Evolutionary conservation across 2,888 invertebrate genomes (phyloP).

Genomic region (Uloborus plumipes): DNA sequence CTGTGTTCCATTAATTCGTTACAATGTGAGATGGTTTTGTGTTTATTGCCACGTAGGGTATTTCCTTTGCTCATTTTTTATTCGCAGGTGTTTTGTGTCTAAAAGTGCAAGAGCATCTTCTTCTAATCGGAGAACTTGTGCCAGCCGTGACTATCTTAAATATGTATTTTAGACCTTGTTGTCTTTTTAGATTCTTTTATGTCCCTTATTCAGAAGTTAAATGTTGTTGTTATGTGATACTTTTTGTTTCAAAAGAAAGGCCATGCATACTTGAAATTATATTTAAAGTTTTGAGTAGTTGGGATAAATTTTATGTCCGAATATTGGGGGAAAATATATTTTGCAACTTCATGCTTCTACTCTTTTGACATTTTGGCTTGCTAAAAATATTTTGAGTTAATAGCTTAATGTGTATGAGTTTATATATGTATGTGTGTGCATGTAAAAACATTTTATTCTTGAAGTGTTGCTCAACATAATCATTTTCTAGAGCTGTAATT

Average conservation of each 20-base stretch:
- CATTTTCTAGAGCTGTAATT: constrained; percentile 1
- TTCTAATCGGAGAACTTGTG: constrained; percentile 50
- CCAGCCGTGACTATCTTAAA: constrained; percentile 50
- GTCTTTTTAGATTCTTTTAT: constrained; percentile 42
- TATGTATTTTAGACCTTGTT: constrained; percentile 44
- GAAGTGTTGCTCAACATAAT: constrained; percentile 20
- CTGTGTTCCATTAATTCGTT: constrained; percentile 64
- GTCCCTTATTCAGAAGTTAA: constrained; percentile 44
- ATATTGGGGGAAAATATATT: constrained; percentile 21
- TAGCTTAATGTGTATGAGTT: too few species aligned
- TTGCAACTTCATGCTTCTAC: constrained; percentile 9
- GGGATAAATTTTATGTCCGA: background rate
- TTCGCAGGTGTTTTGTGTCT: constrained; percentile 60
- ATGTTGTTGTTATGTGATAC: too few species aligned
- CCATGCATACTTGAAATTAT: too few species aligned
- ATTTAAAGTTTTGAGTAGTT: too few species aligned
- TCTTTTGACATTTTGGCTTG: background rate
- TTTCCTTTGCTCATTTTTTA: constrained; percentile 64
- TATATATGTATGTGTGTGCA: constrained; percentile 19
- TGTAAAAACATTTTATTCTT: background rate
- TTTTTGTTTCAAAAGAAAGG: too few species aligned
- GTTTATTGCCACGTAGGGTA: constrained; percentile 63
- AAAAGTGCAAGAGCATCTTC: constrained; percentile 52
- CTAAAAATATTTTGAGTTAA: background rate
- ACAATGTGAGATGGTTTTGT: constrained; percentile 63